Base-by-base conservation (phyloP, 2,113 vertebrate species). In the Nansenia antarctica region DNA sequence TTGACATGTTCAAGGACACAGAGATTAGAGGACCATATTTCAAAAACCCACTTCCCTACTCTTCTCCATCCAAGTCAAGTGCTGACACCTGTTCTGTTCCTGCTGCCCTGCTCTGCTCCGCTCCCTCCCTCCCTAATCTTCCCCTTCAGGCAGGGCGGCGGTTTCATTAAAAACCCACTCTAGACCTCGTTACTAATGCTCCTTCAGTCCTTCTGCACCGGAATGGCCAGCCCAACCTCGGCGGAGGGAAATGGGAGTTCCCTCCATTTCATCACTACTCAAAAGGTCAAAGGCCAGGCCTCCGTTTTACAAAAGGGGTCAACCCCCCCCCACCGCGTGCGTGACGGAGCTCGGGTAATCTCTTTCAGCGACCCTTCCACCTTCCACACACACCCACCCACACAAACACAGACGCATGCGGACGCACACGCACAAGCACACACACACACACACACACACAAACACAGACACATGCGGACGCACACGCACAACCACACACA, bases 261-360 rank as follows among this genome's bases (percentile, higher is more conserved):
- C 79, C 78, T 69, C 58, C 79, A 79, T 88, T 89, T 86, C 82
- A 85, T 80, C 72, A n/a, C 74, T 77, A 80, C 82, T 85, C 69
- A 31, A 85, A 81, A 80, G 82, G 84, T 87, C 83, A 85, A 1
- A 76, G 89, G 85, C 86, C 58, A n/a, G 3, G 15, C 69, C 89
- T 68, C 53, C 66, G 79, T 77, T 86, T 86, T 85, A 89, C 87
- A 88, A 88, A n/a, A 76, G 79, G 80, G 87, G 85, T 86, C 85
- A 83, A n/a, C n/a, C 29, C n/a, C 78, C 73, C 73, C 81, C 71
- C 65, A 58, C 67, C 66, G 60, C 54, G 77, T 70, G 85, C 67
- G 74, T 76, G 84, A 70, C 67, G 22, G 62, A 70, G 77, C 62
- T 82, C 12, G 68, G 79, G 72, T 82, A 83, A 87, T 84, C 78